Base-by-base conservation (phyloP, 1,140 invertebrate species). In the Saccostrea echinata region DNA sequence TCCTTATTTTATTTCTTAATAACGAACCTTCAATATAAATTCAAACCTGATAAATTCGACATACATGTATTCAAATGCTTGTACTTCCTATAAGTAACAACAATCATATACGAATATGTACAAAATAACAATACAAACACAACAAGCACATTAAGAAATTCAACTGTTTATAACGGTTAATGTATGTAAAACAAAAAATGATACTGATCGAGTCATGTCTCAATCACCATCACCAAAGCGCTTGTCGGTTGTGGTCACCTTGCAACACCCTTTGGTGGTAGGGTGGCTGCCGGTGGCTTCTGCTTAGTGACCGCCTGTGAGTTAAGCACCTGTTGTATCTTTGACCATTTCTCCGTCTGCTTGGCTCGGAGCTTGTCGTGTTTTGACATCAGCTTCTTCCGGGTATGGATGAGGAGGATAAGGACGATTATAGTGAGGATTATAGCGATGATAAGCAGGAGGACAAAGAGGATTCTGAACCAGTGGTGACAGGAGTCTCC, bases 211-310 rank as follows among this genome's bases (percentile, higher is more conserved):
- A 21, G 18, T 61, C 18, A 61, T 61, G 55, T 61, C 16, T 21
- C 18, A n/a, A 43, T 61, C 18, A 61, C n/a, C 4, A 16, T 18
- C 55, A 21, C 11, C 21, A 18, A 3, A 18, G 3, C 18, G 18
- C 3, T 61, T 6, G n/a, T 61, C 30, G 24, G 12, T 71, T 4
- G 21, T 55, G 27, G 57, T 84, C 55, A 84, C 52, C 83, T 12
- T 3, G 57, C 24, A 8, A 57, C 52, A 11, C 16, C 27, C 52
- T 84, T 84, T n/a, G 88, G 88, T n/a, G 88, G 88, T 24, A 27
- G 35, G 0, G 88, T 89, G 12, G 88, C 85, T n/a, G 88, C 88
- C 18, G 88, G 88, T 11, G 88, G 88, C 76, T 82, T 89, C 71
- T 89, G 88, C 16, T 68, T 68, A 3, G 80, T 85, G 13, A 43